Evolutionary conservation across 2,888 invertebrate genomes (phyloP), one percentile per base, ranked within the genome.

Genomic region (Phyllotreta cruciferae): DNA sequence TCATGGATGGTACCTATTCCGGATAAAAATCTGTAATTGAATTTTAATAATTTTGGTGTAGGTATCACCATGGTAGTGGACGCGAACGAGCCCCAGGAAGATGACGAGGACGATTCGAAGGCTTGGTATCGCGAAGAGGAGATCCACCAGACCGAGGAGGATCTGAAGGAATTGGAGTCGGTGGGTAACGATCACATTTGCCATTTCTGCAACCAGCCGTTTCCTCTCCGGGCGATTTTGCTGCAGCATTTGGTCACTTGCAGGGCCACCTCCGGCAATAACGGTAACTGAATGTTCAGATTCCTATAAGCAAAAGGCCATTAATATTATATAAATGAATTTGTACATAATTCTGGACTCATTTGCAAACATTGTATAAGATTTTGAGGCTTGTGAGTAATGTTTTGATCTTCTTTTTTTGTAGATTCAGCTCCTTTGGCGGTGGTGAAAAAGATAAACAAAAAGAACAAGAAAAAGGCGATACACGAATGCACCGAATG

Each of bases 41-140:
- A 24, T 24, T 24, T 24, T 24, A 24, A n/a, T n/a, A n/a, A n/a
- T 6, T 4, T 36, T 53, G 34, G 4, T 52, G 34, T 54, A 71
- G 74, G 93, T 50, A 92, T 93, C 72, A 86, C 91, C 71, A 90
- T 90, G 70, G 88, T 91, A 9, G 92, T 91, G 69, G 87, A 87
- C 73, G 86, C 83, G 41, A 85, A 78, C 24, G 80, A 80, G 45
- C 70, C 69, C 58, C 70, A 73, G n/a, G 77, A 76, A 36, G 71
- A 74, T 1, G 24, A 24, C 0, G 82, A 78, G 53, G 70, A 72
- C n/a, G 77, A 79, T 61, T 73, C 78, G 7, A 80, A 80, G 66
- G 77, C 76, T 7, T 80, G 79, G 80, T 82, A 82, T 70, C 72
- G 78, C 13, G 82, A 82, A 66, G 82, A 82, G 55, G 82, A 82